These are phyloP conservation scores for Tuta absoluta DNA, from an alignment of 2,888 invertebrate species.

Conservation along the genomic window DNA sequence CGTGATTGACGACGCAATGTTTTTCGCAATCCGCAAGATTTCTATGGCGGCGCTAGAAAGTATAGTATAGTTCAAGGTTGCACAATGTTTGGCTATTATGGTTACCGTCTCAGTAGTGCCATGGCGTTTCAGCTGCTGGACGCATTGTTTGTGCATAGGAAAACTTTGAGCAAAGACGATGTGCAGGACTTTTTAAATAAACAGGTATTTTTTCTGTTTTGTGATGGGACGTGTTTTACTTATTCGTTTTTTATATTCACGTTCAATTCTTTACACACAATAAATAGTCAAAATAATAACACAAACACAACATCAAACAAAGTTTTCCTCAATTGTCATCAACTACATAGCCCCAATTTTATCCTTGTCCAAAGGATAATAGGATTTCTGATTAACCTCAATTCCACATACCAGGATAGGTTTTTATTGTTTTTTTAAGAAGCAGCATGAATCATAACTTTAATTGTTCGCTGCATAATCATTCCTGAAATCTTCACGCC, in stretches of 20 bases:
- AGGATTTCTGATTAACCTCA: no score
- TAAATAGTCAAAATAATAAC: background rate
- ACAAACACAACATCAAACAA: no score
- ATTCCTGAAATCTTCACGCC: no score
- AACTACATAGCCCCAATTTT: no score
- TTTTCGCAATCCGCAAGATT: constrained; percentile 20
- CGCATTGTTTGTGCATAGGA: constrained; percentile 20
- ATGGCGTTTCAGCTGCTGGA: constrained; percentile 29
- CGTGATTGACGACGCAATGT: constrained; percentile 17
- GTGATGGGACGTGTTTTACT: background rate
- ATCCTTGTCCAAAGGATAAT: no score
- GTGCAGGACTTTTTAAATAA: constrained; percentile 26
- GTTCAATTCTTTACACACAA: background rate
- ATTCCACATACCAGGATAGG: no score
- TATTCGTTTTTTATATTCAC: background rate
- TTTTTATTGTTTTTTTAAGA: no score
- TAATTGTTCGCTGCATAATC: no score
- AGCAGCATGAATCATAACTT: no score
- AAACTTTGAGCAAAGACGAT: constrained; percentile 24
- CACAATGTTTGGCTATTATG: constrained; percentile 4
- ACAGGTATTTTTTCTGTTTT: constrained; percentile 14
- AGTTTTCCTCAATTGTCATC: no score
- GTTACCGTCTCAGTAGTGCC: constrained; percentile 18
- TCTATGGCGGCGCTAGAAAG: constrained; percentile 26
- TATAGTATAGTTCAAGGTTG: constrained; percentile 24